Evolutionary conservation across 2,888 invertebrate genomes (phyloP).

Genomic region (Pherbina coryleti): DNA sequence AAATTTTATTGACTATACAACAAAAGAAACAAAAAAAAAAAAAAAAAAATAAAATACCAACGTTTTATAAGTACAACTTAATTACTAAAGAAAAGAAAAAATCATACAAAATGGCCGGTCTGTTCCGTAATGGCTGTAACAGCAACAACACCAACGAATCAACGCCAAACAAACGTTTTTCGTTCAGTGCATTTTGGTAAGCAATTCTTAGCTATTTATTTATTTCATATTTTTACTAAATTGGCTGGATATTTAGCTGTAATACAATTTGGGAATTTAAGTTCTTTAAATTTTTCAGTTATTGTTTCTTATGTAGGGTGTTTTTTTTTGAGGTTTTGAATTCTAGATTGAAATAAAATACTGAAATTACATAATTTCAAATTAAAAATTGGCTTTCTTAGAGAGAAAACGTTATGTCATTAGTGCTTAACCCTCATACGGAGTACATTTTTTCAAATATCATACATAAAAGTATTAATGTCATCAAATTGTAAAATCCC

Average conservation of each 20-base stretch:
- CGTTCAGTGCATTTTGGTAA: conserved; percentile 67
- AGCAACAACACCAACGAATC: conserved; percentile 52
- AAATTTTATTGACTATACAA: background rate
- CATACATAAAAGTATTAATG: too few relatives aligned
- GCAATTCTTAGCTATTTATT: conserved; percentile 40
- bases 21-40: background rate
- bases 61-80: background rate
- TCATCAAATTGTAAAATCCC: too few relatives aligned
- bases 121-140: conserved; percentile 58
- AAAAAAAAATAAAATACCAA: background rate
- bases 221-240: background rate
- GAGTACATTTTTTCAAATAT: too few relatives aligned
- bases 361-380: too few relatives aligned
- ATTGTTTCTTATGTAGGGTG: too few relatives aligned
- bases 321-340: too few relatives aligned
- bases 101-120: conserved; percentile 63
- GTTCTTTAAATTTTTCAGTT: too few relatives aligned
- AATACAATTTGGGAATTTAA: too few relatives aligned
- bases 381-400: too few relatives aligned
- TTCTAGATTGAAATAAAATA: too few relatives aligned
- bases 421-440: too few relatives aligned
- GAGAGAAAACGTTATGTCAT: too few relatives aligned
- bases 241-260: background rate
- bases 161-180: conserved; percentile 62
- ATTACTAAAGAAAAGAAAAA: background rate